Evolutionary conservation across 2,888 invertebrate species (phyloP).

Genomic region (Palloptera scutellata): DNA sequence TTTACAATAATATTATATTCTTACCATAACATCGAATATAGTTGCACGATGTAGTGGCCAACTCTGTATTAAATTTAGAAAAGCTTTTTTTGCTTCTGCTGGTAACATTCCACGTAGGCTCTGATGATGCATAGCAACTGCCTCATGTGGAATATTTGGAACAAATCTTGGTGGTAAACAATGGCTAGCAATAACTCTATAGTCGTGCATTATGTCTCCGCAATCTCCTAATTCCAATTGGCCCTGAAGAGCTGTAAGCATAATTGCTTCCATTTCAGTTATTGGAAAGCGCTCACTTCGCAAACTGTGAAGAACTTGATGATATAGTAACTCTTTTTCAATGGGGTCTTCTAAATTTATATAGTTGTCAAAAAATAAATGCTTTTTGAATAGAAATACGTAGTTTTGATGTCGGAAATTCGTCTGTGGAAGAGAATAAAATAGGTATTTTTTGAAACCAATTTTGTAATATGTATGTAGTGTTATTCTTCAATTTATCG

Average conservation of each 20-base stretch:
- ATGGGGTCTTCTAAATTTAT: constrained; percentile 84
- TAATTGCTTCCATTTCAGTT: constrained; percentile 93
- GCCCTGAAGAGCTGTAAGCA: constrained; percentile 92
- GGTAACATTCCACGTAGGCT: constrained; percentile 86
- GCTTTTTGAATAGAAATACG: constrained; percentile 82
- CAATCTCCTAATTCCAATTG: constrained; percentile 92
- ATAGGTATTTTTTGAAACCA: background rate
- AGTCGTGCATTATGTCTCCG: constrained; percentile 72
- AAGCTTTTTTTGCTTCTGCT: constrained; percentile 88
- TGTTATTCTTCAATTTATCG: no score
- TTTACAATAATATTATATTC: constrained; percentile 49
- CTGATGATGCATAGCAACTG: constrained; percentile 90
- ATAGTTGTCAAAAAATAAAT: constrained; percentile 81
- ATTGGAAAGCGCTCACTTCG: constrained; percentile 91
- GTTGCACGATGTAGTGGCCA: constrained; percentile 94
- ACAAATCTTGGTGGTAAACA: constrained; percentile 86
- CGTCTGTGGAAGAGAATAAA: constrained; percentile 54
- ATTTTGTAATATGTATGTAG: background rate
- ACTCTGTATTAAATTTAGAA: constrained; percentile 89
- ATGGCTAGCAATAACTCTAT: constrained; percentile 76
- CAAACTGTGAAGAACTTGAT: constrained; percentile 90
- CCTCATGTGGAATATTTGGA: constrained; percentile 79
- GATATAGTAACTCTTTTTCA: constrained; percentile 92
- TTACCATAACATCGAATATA: constrained; percentile 92
- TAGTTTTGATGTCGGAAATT: constrained; percentile 70